Base-by-base conservation (phyloP, 2,113 vertebrate genomes). In the Neodon shergylaensis region DNA sequence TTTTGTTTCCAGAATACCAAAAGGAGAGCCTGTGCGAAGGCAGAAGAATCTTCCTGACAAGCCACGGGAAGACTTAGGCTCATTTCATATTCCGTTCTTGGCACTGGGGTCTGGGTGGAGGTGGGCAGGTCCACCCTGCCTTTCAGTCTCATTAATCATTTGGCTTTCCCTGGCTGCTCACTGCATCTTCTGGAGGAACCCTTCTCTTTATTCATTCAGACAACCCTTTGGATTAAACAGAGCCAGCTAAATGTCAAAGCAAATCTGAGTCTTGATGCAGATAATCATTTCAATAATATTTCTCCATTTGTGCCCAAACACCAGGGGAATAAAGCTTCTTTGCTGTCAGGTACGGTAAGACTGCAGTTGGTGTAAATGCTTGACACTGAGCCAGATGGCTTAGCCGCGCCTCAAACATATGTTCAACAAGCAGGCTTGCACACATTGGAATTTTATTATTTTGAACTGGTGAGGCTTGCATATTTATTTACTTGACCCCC, bases 211-310 rank as follows among this genome's bases (percentile, higher is more conserved):
- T 99, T 99, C 99, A 99, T 99, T 99, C 99, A 99, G 99, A 99
- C 99, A 99, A 99, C 99, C 99, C 99, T 99, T 99, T 98, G 99
- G 99, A 99, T 99, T 99, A 99, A 99, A 99, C 99, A 99, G 99
- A 99, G 99, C 99, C 99, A 99, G 99, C 99, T 99, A 99, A 99
- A 99, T 99, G 99, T 99, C 99, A 99, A 99, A 99, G 99, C 99
- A 99, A 99, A 99, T 99, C 99, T 99, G 99, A 99, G 99, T 99
- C 99, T 99, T 99, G 99, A 99, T 99, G 99, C 99, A 99, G 99
- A 99, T 99, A 99, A 99, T 99, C 99, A 99, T 99, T 99, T 99
- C 99, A 99, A 99, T 99, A 99, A 99, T 99, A 99, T 99, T 99
- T 99, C 99, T 99, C 99, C 99, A 99, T 99, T 99, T 99, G 99